Conservation (phyloP, 1,140 invertebrate genomes). For the Calosoma granatense region DNA sequence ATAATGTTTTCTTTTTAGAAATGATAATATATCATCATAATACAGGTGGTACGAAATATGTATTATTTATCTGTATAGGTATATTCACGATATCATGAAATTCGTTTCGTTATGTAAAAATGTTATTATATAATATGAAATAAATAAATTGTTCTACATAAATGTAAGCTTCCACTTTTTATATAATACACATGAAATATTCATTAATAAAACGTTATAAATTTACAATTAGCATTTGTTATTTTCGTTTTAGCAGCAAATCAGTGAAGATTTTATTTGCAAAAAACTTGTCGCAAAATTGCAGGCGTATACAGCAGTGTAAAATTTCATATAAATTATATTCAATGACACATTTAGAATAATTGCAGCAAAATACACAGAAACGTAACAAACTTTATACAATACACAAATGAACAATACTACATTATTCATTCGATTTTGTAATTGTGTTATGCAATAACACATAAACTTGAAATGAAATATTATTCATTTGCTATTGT, state of each 20-base stretch:
- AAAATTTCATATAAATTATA: not conserved
- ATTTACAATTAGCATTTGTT: no score
- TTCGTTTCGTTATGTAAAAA: not conserved
- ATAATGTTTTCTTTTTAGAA: not conserved
- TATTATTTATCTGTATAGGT: not conserved
- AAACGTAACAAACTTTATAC: no score
- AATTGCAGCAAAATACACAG: no score
- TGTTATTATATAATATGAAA: constrained; percentile 1
- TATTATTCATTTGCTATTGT: no score
- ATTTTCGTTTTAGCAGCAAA: not conserved
- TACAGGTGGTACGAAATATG: not conserved
- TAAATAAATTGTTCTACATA: not conserved
- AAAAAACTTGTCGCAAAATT: not conserved
- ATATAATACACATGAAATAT: not conserved
- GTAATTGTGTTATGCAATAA: no score
- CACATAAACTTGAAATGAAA: no score
- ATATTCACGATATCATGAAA: not conserved
- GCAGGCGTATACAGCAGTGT: not conserved
- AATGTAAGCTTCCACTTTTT: not conserved
- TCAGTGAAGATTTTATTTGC: not conserved
- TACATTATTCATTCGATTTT: no score
- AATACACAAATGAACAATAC: no score
- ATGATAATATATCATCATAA: not conserved
- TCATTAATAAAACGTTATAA: no score
- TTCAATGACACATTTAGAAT: no score